Conservation (phyloP, 2,797 vertebrate genomes). For the Nyctalus aviator region DNA sequence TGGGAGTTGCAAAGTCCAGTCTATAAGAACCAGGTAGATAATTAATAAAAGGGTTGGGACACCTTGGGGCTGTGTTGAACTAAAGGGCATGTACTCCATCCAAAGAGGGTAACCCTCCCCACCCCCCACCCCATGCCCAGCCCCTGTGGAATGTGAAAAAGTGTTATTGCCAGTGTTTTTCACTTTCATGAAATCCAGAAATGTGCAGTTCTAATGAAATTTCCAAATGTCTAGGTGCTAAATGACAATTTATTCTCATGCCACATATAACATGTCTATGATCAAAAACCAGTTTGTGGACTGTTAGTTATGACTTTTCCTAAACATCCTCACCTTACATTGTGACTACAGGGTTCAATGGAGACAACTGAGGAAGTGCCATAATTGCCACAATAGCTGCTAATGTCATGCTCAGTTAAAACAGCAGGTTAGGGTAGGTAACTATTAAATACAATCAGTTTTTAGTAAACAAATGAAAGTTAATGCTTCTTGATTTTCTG, state of each 20-base stretch:
- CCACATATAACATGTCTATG: not conserved
- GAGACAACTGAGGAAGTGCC: not conserved
- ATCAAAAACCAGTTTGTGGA: not conserved
- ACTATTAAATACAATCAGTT: not conserved
- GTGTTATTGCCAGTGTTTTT: not conserved
- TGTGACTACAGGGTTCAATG: not conserved
- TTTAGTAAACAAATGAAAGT: not conserved
- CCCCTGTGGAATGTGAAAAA: not conserved
- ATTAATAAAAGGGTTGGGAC: not conserved
- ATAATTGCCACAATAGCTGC: not conserved
- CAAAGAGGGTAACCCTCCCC: not conserved
- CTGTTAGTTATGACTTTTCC: not conserved
- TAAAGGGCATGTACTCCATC: not conserved
- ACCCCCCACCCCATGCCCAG: rapidly evolving
- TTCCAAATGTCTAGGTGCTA: not conserved
- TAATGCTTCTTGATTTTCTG: not conserved
- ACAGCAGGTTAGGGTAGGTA: not conserved
- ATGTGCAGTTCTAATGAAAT: not conserved
- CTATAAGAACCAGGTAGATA: not conserved
- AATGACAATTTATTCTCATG: not conserved
- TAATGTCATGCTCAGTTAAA: not conserved
- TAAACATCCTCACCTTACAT: not conserved
- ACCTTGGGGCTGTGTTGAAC: not conserved
- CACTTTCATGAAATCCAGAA: not conserved
- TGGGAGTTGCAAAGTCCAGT: not conserved